Conservation (phyloP, 2,888 invertebrate species). For the Epistrophe eligans region DNA sequence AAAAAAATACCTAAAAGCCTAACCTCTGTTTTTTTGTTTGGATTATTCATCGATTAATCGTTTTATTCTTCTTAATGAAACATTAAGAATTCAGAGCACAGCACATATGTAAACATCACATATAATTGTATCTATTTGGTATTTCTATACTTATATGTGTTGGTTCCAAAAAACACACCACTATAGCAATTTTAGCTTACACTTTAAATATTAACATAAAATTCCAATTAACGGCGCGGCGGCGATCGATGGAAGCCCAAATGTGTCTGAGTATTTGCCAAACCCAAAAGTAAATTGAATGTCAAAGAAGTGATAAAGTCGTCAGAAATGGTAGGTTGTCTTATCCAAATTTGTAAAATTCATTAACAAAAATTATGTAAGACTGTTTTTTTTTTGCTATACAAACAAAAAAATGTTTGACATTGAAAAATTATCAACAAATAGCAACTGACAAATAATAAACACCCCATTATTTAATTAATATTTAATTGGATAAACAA, state of each 20-base stretch:
- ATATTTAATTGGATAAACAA: not conserved
- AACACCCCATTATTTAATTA: not conserved
- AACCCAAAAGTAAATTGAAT: slow-evolving; percentile 34
- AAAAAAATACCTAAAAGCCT: not conserved
- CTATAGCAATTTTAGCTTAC: not conserved
- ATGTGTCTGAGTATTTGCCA: slow-evolving; percentile 15
- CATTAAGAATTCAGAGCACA: slow-evolving; percentile 58
- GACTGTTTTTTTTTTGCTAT: not conserved
- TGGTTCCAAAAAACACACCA: not conserved
- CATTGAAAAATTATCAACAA: slow-evolving; percentile 4
- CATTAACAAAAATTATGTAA: slow-evolving; percentile 31
- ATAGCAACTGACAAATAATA: not conserved
- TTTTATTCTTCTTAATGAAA: slow-evolving; percentile 39
- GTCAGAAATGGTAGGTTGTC: slow-evolving; percentile 16
- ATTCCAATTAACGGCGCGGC: not conserved
- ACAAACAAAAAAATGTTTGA: slow-evolving; percentile 8
- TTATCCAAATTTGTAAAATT: slow-evolving; percentile 21
- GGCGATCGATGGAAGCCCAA: not conserved
- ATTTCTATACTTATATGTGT: slow-evolving; percentile 1
- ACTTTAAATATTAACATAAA: slow-evolving; percentile 22
- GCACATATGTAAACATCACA: slow-evolving; percentile 46
- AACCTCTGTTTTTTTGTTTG: slow-evolving; percentile 11
- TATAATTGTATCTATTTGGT: slow-evolving; percentile 33
- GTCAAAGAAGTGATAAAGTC: slow-evolving; percentile 27
- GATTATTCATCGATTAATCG: slow-evolving; percentile 22